A percentile compares a stretch with the other conserved stretches of the same genome.
These are phyloP conservation scores for Plusia festucae DNA, from an alignment of 2,888 invertebrate genomes.

Conservation along the genomic window DNA sequence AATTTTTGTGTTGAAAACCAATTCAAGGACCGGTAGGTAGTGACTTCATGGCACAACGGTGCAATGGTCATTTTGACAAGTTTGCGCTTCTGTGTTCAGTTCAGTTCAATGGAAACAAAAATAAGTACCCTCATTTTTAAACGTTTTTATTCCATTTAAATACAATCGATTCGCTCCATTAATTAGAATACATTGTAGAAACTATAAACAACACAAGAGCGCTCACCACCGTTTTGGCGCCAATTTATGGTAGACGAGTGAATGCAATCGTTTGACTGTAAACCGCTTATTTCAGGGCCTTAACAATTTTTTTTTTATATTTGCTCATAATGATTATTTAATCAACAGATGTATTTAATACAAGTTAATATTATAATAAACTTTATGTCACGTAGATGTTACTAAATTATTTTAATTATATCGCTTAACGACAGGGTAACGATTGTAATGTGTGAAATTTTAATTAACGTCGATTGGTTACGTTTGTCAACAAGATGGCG, in stretches of 20 bases:
- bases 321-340: conserved; percentile 45
- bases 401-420: conserved; percentile 54
- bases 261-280: neutral
- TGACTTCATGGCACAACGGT: no score
- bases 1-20: no score
- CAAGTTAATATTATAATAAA: conserved; percentile 42
- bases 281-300: conserved; percentile 46
- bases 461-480: conserved; percentile 30
- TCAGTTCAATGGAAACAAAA: no score
- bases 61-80: no score
- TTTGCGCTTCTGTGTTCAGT: no score
- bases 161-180: no score
- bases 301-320: conserved; percentile 15
- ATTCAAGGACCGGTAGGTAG: no score
- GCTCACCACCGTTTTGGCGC: no score
- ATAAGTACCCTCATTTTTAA: no score
- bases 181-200: no score
- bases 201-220: no score
- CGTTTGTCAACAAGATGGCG: conserved; percentile 26
- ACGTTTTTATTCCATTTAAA: no score
- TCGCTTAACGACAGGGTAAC: conserved; percentile 60
- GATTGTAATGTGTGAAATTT: conserved; percentile 37
- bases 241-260: neutral
- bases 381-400: conserved; percentile 40
- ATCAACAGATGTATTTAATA: conserved; percentile 55